Evolutionary conservation across 2,888 invertebrate species (phyloP), one percentile per base, ranked within the genome.

Genomic region (Netelia inedita): DNA sequence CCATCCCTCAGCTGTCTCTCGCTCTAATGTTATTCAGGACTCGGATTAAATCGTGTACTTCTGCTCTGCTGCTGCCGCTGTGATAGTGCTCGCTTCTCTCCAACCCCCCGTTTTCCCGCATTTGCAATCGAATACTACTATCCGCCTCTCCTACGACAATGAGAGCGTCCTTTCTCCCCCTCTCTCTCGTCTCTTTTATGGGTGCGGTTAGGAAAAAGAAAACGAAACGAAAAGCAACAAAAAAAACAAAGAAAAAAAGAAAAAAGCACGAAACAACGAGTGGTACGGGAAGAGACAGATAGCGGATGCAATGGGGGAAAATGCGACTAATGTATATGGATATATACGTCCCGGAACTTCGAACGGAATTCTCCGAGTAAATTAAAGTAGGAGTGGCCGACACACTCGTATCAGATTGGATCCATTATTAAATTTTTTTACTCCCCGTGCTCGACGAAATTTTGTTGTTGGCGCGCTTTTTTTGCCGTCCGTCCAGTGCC

Each of bases 1-100:
- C 53, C 71, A 61, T 81, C 79, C 72, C 81, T 78, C 85, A 61
- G 68, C 19, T 46, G n/a, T 74, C 79, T 88, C 87, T 89, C 86
- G 68, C 88, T 91, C 88, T 90, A 90, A 91, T 90, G 89, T 89
- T 91, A 91, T 91, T 90, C 90, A 89, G 88, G 89, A 88, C 83
- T 89, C 87, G 90, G 91, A 91, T 91, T 91, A 91, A 91, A 91
- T 86, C 90, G 81, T 90, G 90, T 91, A 90, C 89, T 87, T 87
- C 87, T 82, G 87, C 78, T 85, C 79, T 85, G 85, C 87, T 61
- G 21, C 59, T 61, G 23, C 55, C 19, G 16, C 59, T 57, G 68
- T 69, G 71, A 59, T 72, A 73, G 66, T 68, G 61, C 53, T 28
- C 73, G 57, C 16, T 19, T 57, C 57, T 57, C 57, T 19, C 10